phyloP scores from a whole-genome alignment of 2,113 vertebrate genomes.

The Alethe castanea region DNA sequence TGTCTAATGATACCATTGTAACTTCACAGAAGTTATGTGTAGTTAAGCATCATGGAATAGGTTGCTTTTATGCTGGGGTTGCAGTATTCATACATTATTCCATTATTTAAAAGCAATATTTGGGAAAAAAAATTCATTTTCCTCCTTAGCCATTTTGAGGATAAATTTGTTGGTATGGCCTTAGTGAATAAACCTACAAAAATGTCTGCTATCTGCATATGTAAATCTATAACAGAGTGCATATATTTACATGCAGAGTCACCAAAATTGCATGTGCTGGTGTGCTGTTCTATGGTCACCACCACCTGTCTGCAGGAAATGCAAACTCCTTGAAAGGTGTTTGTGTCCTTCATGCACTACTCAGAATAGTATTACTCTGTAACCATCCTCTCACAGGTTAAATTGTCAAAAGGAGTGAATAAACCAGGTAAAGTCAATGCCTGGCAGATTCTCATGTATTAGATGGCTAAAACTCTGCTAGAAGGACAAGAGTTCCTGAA shows the following conservation, averaged over 20 bases:
- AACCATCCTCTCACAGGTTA: not conserved
- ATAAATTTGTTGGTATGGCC: not conserved
- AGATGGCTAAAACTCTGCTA: not conserved
- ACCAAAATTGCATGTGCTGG: fast-evolving
- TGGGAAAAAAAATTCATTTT: not conserved
- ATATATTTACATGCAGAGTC: fast-evolving
- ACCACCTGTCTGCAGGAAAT: not conserved
- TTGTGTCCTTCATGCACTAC: not conserved
- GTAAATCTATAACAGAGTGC: not conserved
- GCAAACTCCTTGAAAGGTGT: not conserved
- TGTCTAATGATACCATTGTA: not conserved
- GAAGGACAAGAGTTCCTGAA: not conserved
- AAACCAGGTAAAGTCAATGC: not conserved
- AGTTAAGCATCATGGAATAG: not conserved
- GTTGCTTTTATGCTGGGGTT: not conserved
- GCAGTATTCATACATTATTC: not conserved
- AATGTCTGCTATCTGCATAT: not conserved
- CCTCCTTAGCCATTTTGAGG: not conserved
- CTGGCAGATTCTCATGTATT: not conserved
- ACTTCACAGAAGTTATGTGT: not conserved
- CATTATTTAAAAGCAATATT: not conserved
- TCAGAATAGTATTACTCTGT: not conserved
- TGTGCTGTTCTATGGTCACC: not conserved
- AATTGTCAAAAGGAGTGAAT: not conserved
- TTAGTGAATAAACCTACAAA: not conserved